phyloP scores from a whole-genome alignment of 2,113 vertebrate species.

The Sinocyclocheilus rhinocerous region DNA sequence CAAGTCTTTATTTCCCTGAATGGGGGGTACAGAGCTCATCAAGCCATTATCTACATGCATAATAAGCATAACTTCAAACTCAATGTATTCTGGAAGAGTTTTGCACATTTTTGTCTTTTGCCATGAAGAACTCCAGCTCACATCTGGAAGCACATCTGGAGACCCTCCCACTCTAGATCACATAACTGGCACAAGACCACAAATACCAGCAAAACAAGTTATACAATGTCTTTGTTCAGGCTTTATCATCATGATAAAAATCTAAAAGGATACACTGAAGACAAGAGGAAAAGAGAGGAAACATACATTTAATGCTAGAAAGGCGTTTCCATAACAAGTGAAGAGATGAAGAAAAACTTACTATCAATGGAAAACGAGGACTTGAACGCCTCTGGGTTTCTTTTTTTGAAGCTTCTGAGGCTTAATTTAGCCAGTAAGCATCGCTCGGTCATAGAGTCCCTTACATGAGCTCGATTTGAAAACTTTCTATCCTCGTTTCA shows the following conservation, averaged over 20 bases:
- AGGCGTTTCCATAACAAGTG: conserved; percentile 69
- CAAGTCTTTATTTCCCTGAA: not conserved
- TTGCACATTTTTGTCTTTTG: conserved; percentile 24
- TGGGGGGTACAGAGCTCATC: not conserved
- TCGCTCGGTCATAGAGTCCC: not conserved
- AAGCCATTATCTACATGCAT: not conserved
- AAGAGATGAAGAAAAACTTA: conserved; percentile 70
- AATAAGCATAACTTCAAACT: not conserved
- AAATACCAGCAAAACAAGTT: conserved; percentile 76
- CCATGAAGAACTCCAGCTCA: conserved; percentile 5
- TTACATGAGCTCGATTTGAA: conserved; percentile 50
- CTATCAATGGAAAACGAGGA: conserved; percentile 63
- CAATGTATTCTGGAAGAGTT: not conserved
- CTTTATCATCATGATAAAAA: not conserved
- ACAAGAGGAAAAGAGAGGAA: conserved; percentile 47
- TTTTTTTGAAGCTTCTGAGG: conserved; percentile 5
- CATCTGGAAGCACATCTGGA: conserved; percentile 70
- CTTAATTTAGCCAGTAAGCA: not conserved
- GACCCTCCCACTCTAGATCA: conserved; percentile 76
- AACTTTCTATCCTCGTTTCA: conserved; percentile 55
- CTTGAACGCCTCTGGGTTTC: conserved; percentile 53
- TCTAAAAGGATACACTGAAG: not conserved
- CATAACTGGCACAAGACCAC: conserved; percentile 69
- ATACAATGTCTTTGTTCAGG: conserved; percentile 45
- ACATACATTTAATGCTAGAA: conserved; percentile 69